phyloP scores from a whole-genome alignment of 2,113 vertebrate species.

The Gobiocypris rarus region DNA sequence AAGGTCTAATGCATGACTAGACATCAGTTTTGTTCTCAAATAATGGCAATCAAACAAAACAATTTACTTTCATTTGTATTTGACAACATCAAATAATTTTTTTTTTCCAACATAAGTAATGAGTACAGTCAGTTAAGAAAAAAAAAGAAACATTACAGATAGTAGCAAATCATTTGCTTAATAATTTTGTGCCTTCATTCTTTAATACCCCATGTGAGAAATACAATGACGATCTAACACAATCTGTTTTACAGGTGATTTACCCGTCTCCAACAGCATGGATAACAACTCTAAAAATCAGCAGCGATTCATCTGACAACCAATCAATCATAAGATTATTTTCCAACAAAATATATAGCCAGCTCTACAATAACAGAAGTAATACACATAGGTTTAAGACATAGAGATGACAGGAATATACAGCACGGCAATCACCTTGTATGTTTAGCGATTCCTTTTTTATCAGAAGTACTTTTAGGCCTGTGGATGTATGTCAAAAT shows the following conservation, averaged over 20 bases:
- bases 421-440: constrained; percentile 78
- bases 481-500: constrained; percentile 66
- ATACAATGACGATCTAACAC: constrained; percentile 77
- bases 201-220: constrained; percentile 67
- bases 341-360: constrained; percentile 74
- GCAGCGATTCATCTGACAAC: constrained; percentile 77
- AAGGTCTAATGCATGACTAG: constrained; percentile 79
- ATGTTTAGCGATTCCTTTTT: constrained; percentile 65
- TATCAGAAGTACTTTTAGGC: constrained; percentile 69
- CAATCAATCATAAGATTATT: constrained; percentile 70
- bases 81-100: constrained; percentile 75
- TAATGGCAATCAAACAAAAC: constrained; percentile 72
- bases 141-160: constrained; percentile 62
- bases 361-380: constrained; percentile 74
- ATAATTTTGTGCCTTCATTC: constrained; percentile 65
- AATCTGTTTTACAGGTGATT: constrained; percentile 72
- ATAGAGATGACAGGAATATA: constrained; percentile 79
- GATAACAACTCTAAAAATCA: constrained; percentile 72
- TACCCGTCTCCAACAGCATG: constrained; percentile 72
- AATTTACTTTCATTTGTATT: constrained; percentile 77
- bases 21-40: constrained; percentile 74
- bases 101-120: constrained; percentile 67
- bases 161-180: constrained; percentile 64
- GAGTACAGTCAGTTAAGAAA: constrained; percentile 63
- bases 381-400: constrained; percentile 77